phyloP scores from a whole-genome alignment of 2,888 invertebrate species.

The Tinea semifulvella region DNA sequence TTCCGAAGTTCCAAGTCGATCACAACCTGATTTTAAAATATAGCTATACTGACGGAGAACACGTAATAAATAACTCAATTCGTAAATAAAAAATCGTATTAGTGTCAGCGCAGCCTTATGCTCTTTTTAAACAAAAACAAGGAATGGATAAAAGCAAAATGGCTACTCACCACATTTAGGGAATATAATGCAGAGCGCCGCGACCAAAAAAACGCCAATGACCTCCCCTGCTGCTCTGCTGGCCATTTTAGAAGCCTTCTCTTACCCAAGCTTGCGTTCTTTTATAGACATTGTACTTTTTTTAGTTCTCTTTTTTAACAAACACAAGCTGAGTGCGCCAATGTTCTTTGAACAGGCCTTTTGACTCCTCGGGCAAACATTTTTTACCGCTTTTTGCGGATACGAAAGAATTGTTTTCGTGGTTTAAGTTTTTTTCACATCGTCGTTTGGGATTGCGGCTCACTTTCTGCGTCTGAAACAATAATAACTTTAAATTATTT shows the following conservation, averaged over 20 bases:
- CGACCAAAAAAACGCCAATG: constrained; percentile 51
- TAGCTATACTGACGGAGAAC: too few relatives aligned
- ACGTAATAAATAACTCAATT: too few relatives aligned
- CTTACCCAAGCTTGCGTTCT: constrained; percentile 51
- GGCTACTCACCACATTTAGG: constrained; percentile 55
- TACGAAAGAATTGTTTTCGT: not conserved
- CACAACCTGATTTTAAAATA: too few relatives aligned
- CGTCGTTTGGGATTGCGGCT: not conserved
- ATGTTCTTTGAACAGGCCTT: constrained; percentile 23
- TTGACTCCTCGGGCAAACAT: constrained; percentile 1
- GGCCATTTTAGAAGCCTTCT: constrained; percentile 48
- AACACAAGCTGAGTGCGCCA: constrained; percentile 26
- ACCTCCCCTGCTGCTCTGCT: constrained; percentile 50
- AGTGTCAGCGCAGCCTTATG: too few relatives aligned
- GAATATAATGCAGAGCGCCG: constrained; percentile 54
- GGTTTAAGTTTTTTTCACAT: not conserved
- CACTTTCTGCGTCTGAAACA: not conserved
- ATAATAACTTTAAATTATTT: too few relatives aligned
- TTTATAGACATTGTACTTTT: constrained; percentile 53
- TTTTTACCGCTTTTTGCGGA: not conserved
- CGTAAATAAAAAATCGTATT: too few relatives aligned
- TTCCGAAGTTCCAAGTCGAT: too few relatives aligned
- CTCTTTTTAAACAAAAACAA: not conserved
- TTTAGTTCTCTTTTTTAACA: constrained; percentile 1
- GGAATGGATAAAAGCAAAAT: constrained; percentile 7